These are phyloP conservation scores for Drosophila sordidapex DNA, from an alignment of 2,888 invertebrate genomes.

Conservation along the genomic window DNA sequence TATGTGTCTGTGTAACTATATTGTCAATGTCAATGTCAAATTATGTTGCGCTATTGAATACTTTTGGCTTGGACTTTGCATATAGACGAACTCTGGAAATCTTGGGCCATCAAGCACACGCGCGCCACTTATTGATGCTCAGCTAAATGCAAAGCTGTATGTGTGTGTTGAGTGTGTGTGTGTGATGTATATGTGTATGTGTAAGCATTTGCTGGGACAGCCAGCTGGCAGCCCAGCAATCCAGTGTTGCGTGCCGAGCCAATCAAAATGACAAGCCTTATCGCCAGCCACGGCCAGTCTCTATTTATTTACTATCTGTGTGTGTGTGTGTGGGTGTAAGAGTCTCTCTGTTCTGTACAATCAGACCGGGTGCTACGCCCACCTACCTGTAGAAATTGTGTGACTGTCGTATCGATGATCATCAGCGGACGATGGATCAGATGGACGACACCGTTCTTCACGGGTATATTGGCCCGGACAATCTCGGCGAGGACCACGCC, in stretches of 20 bases:
- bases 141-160: constrained; percentile 67
- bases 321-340: constrained; percentile 31
- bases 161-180: constrained; percentile 7
- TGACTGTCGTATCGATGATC: constrained; percentile 95
- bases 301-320: constrained; percentile 31
- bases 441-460: constrained; percentile 96
- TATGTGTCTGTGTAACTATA: constrained; percentile 24
- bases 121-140: constrained; percentile 36
- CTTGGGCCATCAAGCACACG: constrained; percentile 13
- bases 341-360: constrained; percentile 24
- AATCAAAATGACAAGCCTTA: constrained; percentile 62
- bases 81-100: constrained; percentile 46
- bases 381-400: constrained; percentile 93
- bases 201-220: constrained; percentile 29
- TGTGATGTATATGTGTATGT: constrained; percentile 11
- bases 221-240: constrained; percentile 26
- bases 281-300: constrained; percentile 50
- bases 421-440: constrained; percentile 95
- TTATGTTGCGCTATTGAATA: constrained; percentile 38
- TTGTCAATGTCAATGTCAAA: constrained; percentile 30
- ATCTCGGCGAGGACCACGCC: constrained; percentile 95
- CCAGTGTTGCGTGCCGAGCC: constrained; percentile 53
- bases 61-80: constrained; percentile 66
- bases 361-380: constrained; percentile 39
- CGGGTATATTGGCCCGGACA: constrained; percentile 95